Base-by-base conservation (phyloP, 2,888 invertebrate species). In the Yponomeuta evonymella region DNA sequence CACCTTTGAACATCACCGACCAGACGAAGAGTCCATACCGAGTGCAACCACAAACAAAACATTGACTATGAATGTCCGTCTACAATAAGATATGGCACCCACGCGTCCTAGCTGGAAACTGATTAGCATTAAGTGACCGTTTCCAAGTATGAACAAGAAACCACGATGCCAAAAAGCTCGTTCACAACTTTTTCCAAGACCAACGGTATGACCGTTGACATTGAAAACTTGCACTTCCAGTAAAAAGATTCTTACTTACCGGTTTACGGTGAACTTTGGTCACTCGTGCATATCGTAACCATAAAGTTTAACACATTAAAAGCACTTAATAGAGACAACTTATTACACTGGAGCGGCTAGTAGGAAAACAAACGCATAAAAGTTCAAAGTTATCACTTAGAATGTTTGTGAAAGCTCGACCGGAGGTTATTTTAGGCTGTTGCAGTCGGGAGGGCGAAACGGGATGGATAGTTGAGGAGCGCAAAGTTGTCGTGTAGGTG, bases 201-300 rank as follows among this genome's bases (percentile, higher is more conserved):
- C 43, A 23, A 10, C 11, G 2, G 10, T 64, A 33, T 12, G 29
- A 43, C 8, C 43, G 63, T 30, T 33, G 12, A 67, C 43, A 67
- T 67, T 67, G 67, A 67, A 67, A 67, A 48, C 67, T 43, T 67
- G 43, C 67, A 67, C 2, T 10, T 67, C 67, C 48, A 67, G 67
- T 67, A 67, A 67, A 67, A 12, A n/a, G 9, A 29, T 51, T 51
- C 6, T n/a, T 79, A 89, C 90, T 89, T 90, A 90, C 90, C 90
- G 88, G 89, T 90, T 90, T 87, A 89, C 79, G 79, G 82, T 83
- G 84, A 82, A 85, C 84, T 85, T 83, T 81, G 85, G 81, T 82
- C 86, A 83, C 85, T 83, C 15, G 51, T 58, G 15, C 12, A 58
- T 15, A 58, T 4, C 87, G 88, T 89, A 80, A 84, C 83, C 83